Evolutionary conservation across 2,888 invertebrate species (phyloP).

Genomic region (Atrina japonica): DNA sequence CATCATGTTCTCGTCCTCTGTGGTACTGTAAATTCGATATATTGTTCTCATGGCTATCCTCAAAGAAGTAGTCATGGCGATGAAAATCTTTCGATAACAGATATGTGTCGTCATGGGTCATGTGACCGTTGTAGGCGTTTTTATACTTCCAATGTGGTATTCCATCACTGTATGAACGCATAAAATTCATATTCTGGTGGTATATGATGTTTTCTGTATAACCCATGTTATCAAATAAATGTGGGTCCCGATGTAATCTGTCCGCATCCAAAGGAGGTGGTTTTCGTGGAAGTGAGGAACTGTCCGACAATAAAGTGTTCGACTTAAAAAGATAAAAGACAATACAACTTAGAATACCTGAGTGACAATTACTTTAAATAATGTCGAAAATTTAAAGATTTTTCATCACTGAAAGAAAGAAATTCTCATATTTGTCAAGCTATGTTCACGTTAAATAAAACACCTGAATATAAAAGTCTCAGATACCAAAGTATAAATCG

Average conservation of each 20-base stretch:
- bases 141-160: slow-evolving; percentile 23
- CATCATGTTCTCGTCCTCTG: too few species aligned
- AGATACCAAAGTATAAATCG: too few species aligned
- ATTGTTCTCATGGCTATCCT: slow-evolving; percentile 3
- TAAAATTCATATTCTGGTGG: slow-evolving; percentile 14
- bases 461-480: too few species aligned
- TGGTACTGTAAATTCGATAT: background rate
- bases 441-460: too few species aligned
- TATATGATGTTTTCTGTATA: background rate
- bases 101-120: slow-evolving; percentile 21
- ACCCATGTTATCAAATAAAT: background rate
- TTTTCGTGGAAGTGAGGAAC: background rate
- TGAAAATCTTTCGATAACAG: slow-evolving; percentile 1
- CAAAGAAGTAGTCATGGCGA: slow-evolving; percentile 14
- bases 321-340: background rate
- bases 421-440: too few species aligned
- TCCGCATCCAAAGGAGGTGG: background rate
- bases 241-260: background rate
- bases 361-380: too few species aligned
- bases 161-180: slow-evolving; percentile 30
- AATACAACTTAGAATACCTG: too few species aligned
- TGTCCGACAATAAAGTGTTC: slow-evolving; percentile 11
- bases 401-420: too few species aligned
- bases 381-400: too few species aligned
- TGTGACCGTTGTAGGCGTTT: slow-evolving; percentile 10